Evolutionary conservation across 2,797 vertebrate genomes (phyloP).

Genomic region (Lithobates pipiens): DNA sequence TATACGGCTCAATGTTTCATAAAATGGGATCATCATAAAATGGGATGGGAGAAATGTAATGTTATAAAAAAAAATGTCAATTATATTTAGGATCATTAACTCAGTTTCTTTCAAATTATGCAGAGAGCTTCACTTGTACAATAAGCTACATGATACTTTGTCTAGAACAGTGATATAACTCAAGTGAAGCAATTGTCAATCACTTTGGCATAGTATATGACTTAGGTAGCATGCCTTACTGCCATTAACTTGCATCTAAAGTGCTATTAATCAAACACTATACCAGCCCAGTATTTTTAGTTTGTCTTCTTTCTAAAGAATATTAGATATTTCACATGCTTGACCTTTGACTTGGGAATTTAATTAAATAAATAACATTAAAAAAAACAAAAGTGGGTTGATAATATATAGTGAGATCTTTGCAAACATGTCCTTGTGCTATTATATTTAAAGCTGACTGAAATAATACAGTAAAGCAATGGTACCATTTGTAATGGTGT

Average conservation of each 20-base stretch:
- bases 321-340: neutral
- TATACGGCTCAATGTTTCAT: constrained; percentile 44
- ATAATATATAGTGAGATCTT: neutral
- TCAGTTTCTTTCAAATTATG: constrained; percentile 25
- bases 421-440: neutral
- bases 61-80: too few species aligned
- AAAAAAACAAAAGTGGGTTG: neutral
- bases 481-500: constrained; percentile 25
- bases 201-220: constrained; percentile 4
- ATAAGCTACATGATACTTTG: constrained; percentile 10
- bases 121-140: constrained; percentile 2
- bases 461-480: neutral
- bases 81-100: constrained; percentile 40
- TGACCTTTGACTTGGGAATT: neutral
- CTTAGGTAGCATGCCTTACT: neutral
- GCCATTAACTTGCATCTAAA: neutral
- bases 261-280: constrained; percentile 3
- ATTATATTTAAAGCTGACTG: constrained; percentile 17
- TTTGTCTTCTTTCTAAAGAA: constrained; percentile 3
- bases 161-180: constrained; percentile 17
- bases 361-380: constrained; percentile 20
- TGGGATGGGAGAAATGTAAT: constrained; percentile 28
- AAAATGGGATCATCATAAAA: constrained; percentile 50
- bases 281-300: neutral
- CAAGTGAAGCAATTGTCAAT: constrained; percentile 21